Evolutionary conservation across 2,797 vertebrate species (phyloP).

Genomic region (Lateolabrax maculatus): DNA sequence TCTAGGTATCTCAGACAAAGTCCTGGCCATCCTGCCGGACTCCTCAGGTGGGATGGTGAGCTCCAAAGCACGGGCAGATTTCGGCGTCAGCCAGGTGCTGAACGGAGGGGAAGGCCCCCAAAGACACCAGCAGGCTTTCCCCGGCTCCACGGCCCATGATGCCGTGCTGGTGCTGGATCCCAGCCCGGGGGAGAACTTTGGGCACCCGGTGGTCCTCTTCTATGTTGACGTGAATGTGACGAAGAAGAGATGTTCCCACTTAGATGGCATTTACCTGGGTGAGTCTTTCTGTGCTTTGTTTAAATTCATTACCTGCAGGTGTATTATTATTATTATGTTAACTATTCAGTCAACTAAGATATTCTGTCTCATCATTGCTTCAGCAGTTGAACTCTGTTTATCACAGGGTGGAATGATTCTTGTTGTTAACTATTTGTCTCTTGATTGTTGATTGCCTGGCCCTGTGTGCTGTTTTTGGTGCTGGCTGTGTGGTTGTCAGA

Average conservation of each 20-base stretch:
- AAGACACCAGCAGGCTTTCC: conserved; percentile 66
- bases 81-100: conserved; percentile 47
- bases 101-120: conserved; percentile 58
- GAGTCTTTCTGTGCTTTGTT: conserved; percentile 44
- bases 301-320: neutral
- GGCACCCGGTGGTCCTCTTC: conserved; percentile 87
- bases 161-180: conserved; percentile 87
- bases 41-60: conserved; percentile 65
- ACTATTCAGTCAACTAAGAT: too few species aligned
- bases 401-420: too few species aligned
- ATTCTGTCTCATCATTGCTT: too few species aligned
- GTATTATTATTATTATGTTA: too few species aligned
- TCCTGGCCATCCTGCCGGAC: conserved; percentile 87
- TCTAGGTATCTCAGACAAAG: conserved; percentile 78
- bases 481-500: neutral
- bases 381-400: too few species aligned
- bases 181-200: conserved; percentile 87
- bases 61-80: conserved; percentile 67
- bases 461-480: neutral
- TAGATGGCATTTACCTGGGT: conserved; percentile 87
- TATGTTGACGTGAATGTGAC: conserved; percentile 87
- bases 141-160: conserved; percentile 79
- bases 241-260: conserved; percentile 86
- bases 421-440: neutral
- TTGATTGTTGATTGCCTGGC: neutral